Percentiles rank a stretch among this genome's conserved stretches.
Evolutionary conservation across 1,140 invertebrate species (phyloP).

Genomic region (Nilaparvata lugens): DNA sequence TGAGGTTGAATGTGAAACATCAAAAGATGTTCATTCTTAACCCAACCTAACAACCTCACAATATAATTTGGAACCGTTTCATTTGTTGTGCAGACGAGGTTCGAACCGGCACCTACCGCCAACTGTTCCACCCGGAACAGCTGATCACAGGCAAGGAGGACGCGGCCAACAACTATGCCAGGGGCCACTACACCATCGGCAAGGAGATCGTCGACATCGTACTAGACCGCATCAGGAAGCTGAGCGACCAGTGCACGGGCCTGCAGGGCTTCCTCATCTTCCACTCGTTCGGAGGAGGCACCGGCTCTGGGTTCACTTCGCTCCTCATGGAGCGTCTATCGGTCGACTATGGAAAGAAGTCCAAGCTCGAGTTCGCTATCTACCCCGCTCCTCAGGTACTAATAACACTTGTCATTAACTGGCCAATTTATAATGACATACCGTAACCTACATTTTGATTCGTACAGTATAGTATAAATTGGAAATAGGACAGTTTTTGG

Average conservation of each 20-base stretch:
- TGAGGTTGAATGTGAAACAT: too few species aligned
- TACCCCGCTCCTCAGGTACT: conserved; percentile 64
- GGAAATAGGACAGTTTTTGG: too few species aligned
- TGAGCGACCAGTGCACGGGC: conserved; percentile 55
- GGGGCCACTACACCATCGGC: conserved; percentile 63
- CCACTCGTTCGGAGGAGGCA: conserved; percentile 69
- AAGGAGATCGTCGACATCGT: conserved; percentile 57
- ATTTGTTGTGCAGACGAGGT: conserved; percentile 41
- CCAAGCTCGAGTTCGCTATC: conserved; percentile 57
- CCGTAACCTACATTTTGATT: conserved; percentile 73
- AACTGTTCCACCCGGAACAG: conserved; percentile 52
- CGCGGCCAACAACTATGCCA: conserved; percentile 69
- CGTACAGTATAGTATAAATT: too few species aligned
- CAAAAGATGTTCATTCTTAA: too few species aligned
- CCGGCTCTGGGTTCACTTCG: conserved; percentile 57
- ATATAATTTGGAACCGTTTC: too few species aligned
- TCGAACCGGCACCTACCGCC: conserved; percentile 45
- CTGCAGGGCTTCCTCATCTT: conserved; percentile 61
- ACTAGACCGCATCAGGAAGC: conserved; percentile 44
- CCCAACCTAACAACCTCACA: too few species aligned
- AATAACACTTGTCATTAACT: too few species aligned
- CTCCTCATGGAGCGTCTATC: conserved; percentile 55
- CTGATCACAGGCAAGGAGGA: conserved; percentile 58
- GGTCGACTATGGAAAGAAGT: conserved; percentile 57
- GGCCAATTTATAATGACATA: too few species aligned